Conservation (phyloP, 1,140 invertebrate genomes). For the Cecropterus lyciades region DNA sequence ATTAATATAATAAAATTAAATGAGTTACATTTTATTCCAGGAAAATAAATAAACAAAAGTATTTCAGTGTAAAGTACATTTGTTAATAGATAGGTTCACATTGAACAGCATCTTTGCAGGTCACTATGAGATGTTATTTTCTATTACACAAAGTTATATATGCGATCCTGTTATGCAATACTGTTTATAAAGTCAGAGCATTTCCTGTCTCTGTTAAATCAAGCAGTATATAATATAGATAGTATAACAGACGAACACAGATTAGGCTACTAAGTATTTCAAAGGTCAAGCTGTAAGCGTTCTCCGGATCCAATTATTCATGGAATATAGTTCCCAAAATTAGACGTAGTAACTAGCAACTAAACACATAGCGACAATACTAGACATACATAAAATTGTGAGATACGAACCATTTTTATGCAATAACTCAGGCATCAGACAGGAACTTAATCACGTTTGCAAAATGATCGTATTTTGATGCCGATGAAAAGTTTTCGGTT, state of each 20-base stretch:
- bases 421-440: slow-evolving; percentile 35
- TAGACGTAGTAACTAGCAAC: slow-evolving; percentile 14
- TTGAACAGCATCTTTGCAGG: no score
- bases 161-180: neutral
- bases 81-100: no score
- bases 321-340: slow-evolving; percentile 8
- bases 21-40: no score
- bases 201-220: neutral
- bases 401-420: slow-evolving; percentile 35
- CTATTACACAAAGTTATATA: no score
- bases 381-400: slow-evolving; percentile 18
- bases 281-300: slow-evolving; percentile 10
- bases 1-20: no score
- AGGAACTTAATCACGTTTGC: slow-evolving; percentile 32
- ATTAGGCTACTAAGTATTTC: neutral
- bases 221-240: neutral
- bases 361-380: slow-evolving; percentile 26
- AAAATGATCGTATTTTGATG: slow-evolving; percentile 30
- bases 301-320: neutral
- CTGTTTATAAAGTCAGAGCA: neutral
- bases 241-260: neutral
- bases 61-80: no score
- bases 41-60: no score
- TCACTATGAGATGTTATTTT: no score
- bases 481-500: slow-evolving; percentile 22